Percentiles rank a stretch among this genome's conserved stretches.
These are phyloP conservation scores for Siphlonurus alternatus DNA, from an alignment of 2,888 invertebrate species.

Conservation along the genomic window DNA sequence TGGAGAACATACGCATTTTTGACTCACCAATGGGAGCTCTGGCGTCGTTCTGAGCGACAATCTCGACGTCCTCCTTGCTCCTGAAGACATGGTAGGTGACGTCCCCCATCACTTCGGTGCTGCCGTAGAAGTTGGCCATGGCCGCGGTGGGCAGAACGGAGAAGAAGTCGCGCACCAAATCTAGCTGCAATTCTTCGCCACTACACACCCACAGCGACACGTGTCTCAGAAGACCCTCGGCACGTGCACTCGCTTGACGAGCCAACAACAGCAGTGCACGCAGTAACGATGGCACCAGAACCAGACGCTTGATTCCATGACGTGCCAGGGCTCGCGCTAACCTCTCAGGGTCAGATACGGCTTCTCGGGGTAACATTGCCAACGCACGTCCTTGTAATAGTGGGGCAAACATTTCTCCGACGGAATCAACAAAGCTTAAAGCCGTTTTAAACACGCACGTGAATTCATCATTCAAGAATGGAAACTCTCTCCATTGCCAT, in stretches of 20 bases:
- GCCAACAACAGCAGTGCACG: conserved; percentile 59
- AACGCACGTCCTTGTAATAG: conserved; percentile 53
- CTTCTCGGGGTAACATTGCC: conserved; percentile 51
- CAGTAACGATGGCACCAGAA: conserved; percentile 69
- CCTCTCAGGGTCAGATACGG: conserved; percentile 62
- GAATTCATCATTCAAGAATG: conserved; percentile 46
- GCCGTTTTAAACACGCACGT: conserved; percentile 80
- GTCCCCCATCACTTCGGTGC: conserved; percentile 84
- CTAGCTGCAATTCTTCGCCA: conserved; percentile 59
- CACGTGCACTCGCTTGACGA: conserved; percentile 10
- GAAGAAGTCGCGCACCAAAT: conserved; percentile 59
- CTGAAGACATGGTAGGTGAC: conserved; percentile 61
- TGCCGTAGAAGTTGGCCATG: conserved; percentile 75
- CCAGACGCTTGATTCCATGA: conserved; percentile 53
- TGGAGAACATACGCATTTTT: too few species aligned
- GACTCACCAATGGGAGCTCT: conserved; percentile 67
- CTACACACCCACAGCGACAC: conserved; percentile 74
- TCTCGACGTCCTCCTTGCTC: conserved; percentile 28
- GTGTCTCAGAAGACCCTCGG: conserved; percentile 29
- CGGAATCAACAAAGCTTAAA: conserved; percentile 78
- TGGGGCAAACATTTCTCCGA: conserved; percentile 77
- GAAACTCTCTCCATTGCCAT: conserved; percentile 77
- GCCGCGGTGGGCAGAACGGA: conserved; percentile 45
- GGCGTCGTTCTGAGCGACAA: conserved; percentile 37
- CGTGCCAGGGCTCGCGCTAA: conserved; percentile 49